These are phyloP conservation scores for Prunella strophiata DNA, from an alignment of 2,797 vertebrate species.

Conservation along the genomic window DNA sequence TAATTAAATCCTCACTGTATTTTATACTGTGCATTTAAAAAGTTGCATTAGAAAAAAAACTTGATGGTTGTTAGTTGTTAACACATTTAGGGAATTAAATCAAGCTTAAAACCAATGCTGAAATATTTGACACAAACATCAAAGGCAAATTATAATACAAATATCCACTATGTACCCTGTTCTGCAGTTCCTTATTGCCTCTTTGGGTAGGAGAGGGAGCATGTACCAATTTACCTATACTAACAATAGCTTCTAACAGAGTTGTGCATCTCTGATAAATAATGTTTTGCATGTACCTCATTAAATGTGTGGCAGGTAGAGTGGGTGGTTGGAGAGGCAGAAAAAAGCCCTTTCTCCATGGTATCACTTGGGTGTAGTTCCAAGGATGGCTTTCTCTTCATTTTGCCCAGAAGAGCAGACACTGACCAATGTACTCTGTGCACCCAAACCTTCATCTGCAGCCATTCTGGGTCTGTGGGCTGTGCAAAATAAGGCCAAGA, in stretches of 20 bases:
- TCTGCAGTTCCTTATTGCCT: not conserved
- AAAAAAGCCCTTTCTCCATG: not conserved
- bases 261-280: not conserved
- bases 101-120: not conserved
- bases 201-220: not conserved
- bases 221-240: fast-evolving
- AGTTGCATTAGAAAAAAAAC: constrained; percentile 21
- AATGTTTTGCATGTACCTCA: not conserved
- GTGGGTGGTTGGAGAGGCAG: not conserved
- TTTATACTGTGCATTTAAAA: not conserved
- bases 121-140: not conserved
- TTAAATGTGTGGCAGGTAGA: not conserved
- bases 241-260: not conserved
- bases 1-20: constrained; percentile 19
- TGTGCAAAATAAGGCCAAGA: not conserved
- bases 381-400: not conserved
- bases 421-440: fast-evolving
- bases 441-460: not conserved
- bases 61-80: not conserved
- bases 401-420: not conserved
- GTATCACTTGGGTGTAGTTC: not conserved
- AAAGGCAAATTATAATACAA: not conserved
- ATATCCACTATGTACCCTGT: not conserved
- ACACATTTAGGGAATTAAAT: constrained; percentile 16
- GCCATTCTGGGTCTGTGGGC: fast-evolving